Percentiles rank a stretch among this genome's conserved stretches.
Conservation (phyloP, 2,113 vertebrate species). For the Megaleporinus macrocephalus region DNA sequence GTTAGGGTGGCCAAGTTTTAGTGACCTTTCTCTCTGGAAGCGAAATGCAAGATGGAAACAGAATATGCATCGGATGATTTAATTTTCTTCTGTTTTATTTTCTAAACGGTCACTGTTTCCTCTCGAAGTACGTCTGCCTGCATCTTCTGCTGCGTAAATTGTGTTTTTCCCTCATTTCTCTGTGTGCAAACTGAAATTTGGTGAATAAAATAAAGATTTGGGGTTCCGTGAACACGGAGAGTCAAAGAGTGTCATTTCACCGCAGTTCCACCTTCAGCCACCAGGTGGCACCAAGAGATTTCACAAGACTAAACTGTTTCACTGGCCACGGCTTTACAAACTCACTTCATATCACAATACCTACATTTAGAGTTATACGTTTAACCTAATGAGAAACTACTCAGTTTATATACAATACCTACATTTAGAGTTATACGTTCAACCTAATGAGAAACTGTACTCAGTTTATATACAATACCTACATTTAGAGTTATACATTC, state of each 20-base stretch:
- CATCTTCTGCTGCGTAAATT: constrained; percentile 73
- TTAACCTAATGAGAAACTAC: no score
- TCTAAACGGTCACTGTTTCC: constrained; percentile 46
- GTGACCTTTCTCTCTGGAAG: constrained; percentile 64
- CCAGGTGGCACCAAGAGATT: background rate
- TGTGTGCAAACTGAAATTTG: constrained; percentile 76
- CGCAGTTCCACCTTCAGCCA: background rate
- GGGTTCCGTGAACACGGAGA: constrained; percentile 75
- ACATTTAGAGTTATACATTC: no score
- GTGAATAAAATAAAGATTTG: constrained; percentile 80
- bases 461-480: no score
- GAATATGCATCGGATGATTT: constrained; percentile 70
- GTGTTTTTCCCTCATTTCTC: constrained; percentile 75
- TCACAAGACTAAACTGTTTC: background rate
- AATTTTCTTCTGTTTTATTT: background rate
- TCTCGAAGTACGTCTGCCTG: constrained; percentile 75
- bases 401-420: no score
- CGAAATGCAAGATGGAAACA: constrained; percentile 62
- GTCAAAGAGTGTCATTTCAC: background rate
- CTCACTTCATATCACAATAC: no score
- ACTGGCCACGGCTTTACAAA: background rate
- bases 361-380: no score
- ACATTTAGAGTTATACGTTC: no score
- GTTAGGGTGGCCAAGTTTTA: constrained; percentile 62
- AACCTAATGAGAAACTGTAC: no score